Percentiles rank a stretch among this genome's conserved stretches.
phyloP scores from a whole-genome alignment of 1,140 invertebrate genomes.

The Stenopsyche tienmushanensis region DNA sequence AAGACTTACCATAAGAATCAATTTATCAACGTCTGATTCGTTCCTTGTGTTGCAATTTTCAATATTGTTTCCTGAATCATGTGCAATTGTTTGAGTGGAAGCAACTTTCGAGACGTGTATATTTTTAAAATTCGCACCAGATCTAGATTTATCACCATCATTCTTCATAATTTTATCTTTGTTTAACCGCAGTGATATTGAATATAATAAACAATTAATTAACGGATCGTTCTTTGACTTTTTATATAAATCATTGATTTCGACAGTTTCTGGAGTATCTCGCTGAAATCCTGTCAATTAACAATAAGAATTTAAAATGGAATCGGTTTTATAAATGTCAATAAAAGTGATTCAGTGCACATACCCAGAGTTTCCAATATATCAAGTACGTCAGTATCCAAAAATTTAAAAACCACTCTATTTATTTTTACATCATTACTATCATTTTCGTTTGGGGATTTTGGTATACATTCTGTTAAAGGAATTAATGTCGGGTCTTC shows the following conservation, averaged over 20 bases:
- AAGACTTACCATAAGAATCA: no score
- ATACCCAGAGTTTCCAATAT: conserved; percentile 56
- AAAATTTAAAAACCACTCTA: conserved; percentile 49
- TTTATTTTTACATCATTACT: conserved; percentile 5
- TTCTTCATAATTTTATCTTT: no score
- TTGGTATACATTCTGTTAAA: conserved; percentile 38
- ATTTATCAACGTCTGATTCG: no score
- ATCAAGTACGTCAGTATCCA: conserved; percentile 51
- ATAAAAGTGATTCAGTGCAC: neutral
- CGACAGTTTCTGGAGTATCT: conserved; percentile 22
- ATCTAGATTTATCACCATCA: no score
- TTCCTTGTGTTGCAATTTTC: no score
- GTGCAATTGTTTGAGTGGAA: no score
- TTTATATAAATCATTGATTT: neutral
- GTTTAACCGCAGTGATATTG: no score
- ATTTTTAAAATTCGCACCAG: no score
- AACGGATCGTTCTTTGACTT: neutral
- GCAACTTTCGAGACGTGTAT: no score
- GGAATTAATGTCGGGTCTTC: conserved; percentile 54
- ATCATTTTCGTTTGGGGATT: neutral
- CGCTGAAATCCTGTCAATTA: conserved; percentile 27
- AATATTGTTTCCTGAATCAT: no score
- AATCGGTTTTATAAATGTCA: neutral
- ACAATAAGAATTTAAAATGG: neutral
- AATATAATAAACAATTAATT: neutral